Percentiles rank a stretch among this genome's conserved stretches.
Conservation (phyloP, 2,888 invertebrate genomes). For the Palloptera scutellata region DNA sequence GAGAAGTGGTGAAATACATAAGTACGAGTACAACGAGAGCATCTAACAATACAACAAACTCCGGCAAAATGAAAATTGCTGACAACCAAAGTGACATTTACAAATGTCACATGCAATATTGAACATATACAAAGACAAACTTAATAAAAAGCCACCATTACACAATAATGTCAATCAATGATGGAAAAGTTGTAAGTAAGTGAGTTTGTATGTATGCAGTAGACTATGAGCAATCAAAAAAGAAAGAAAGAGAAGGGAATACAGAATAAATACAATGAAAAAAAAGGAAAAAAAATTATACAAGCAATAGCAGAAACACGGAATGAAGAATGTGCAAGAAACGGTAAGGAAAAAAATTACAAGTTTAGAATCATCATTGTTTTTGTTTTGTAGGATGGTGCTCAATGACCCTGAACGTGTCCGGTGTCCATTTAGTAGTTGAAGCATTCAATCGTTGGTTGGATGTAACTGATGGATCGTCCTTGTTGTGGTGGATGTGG, state of each 20-base stretch:
- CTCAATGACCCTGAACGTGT: conserved; percentile 13
- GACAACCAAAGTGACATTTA: conserved; percentile 45
- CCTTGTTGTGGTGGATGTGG: background rate
- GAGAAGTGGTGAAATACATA: conserved; percentile 18
- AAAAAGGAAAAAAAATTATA: background rate
- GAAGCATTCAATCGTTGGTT: no score
- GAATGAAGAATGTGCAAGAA: background rate
- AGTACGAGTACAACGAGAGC: background rate
- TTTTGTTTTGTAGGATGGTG: background rate
- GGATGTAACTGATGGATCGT: no score
- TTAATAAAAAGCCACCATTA: conserved; percentile 18
- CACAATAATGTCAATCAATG: no score
- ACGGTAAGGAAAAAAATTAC: no score
- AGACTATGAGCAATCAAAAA: background rate
- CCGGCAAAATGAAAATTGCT: conserved; percentile 40
- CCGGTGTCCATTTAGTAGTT: background rate
- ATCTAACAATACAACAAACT: conserved; percentile 1
- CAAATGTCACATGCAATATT: conserved; percentile 48
- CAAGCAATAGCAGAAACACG: conserved; percentile 4
- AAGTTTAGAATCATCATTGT: background rate
- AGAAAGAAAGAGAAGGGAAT: background rate
- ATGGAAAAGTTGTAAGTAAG: background rate
- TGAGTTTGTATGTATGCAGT: background rate
- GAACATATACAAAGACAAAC: conserved; percentile 35
- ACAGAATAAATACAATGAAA: background rate